Percentiles rank a stretch among this genome's conserved stretches.
phyloP scores from a whole-genome alignment of 2,888 invertebrate species.

The Drosophila longiperda region DNA sequence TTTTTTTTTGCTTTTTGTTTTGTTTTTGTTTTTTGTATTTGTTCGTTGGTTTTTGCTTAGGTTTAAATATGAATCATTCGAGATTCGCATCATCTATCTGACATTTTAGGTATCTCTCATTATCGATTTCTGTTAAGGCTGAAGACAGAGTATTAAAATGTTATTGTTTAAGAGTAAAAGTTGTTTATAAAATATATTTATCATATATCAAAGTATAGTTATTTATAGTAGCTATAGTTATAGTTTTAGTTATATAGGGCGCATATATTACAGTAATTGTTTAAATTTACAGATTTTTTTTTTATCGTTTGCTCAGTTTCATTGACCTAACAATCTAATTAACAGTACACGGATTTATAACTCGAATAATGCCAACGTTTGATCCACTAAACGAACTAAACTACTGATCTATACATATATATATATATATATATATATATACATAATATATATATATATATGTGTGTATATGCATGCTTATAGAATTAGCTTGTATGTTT shows the following conservation, averaged over 20 bases:
- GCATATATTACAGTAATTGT: conserved; percentile 65
- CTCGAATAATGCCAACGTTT: conserved; percentile 72
- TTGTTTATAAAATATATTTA: conserved; percentile 76
- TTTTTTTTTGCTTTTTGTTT: background rate
- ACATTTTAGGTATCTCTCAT: conserved; percentile 27
- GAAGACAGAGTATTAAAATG: conserved; percentile 77
- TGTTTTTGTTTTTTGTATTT: conserved; percentile 17
- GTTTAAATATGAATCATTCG: conserved; percentile 30
- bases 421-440: conserved; percentile 16
- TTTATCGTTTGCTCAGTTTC: conserved; percentile 12
- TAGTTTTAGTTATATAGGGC: conserved; percentile 46
- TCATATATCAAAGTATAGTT: conserved; percentile 73
- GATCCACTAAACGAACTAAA: conserved; percentile 69
- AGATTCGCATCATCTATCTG: conserved; percentile 7
- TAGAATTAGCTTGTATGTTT: conserved; percentile 42
- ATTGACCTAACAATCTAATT: conserved; percentile 55
- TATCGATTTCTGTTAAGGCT: conserved; percentile 61
- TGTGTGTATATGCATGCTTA: conserved; percentile 32
- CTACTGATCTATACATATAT: conserved; percentile 43
- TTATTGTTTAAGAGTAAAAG: conserved; percentile 72
- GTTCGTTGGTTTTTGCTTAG: conserved; percentile 51
- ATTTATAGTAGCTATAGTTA: conserved; percentile 21
- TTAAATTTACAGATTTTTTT: conserved; percentile 52
- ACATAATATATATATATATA: conserved; percentile 30
- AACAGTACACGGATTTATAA: conserved; percentile 44